Conservation (phyloP, 2,888 invertebrate species). For the Platycheirus albimanus region DNA sequence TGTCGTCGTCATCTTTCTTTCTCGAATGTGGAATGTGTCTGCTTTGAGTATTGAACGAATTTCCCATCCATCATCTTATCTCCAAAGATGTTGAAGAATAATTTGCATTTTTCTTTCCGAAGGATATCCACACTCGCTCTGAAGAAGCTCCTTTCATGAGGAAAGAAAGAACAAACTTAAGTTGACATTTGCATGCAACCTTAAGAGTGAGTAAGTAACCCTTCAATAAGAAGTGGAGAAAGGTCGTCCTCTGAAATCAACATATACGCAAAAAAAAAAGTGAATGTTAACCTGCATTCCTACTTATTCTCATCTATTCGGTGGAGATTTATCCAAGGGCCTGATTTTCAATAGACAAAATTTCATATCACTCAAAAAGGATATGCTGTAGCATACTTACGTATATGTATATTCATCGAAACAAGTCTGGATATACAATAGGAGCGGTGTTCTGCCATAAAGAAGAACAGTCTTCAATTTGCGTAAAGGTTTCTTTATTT, state of each 20-base stretch:
- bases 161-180: conserved; percentile 77
- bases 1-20: neutral
- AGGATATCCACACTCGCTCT: conserved; percentile 47
- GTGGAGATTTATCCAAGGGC: conserved; percentile 38
- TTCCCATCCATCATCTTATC: conserved; percentile 62
- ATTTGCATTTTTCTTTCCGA: conserved; percentile 70
- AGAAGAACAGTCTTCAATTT: conserved; percentile 55
- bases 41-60: conserved; percentile 10
- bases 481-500: conserved; percentile 53
- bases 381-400: conserved; percentile 3
- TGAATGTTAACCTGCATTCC: conserved; percentile 62
- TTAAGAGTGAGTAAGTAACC: conserved; percentile 69
- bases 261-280: conserved; percentile 8
- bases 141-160: conserved; percentile 41
- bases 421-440: conserved; percentile 36
- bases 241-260: conserved; percentile 53
- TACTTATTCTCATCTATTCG: conserved; percentile 44
- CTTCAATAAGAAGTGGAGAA: conserved; percentile 56
- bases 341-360: conserved; percentile 59
- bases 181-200: conserved; percentile 80
- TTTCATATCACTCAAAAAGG: conserved; percentile 13
- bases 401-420: no score
- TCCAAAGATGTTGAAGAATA: conserved; percentile 57
- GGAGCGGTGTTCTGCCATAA: neutral
- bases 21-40: conserved; percentile 21